Percentiles rank a stretch among this genome's conserved stretches.
phyloP scores from a whole-genome alignment of 2,888 invertebrate species.

The Agrypnus murinus region DNA sequence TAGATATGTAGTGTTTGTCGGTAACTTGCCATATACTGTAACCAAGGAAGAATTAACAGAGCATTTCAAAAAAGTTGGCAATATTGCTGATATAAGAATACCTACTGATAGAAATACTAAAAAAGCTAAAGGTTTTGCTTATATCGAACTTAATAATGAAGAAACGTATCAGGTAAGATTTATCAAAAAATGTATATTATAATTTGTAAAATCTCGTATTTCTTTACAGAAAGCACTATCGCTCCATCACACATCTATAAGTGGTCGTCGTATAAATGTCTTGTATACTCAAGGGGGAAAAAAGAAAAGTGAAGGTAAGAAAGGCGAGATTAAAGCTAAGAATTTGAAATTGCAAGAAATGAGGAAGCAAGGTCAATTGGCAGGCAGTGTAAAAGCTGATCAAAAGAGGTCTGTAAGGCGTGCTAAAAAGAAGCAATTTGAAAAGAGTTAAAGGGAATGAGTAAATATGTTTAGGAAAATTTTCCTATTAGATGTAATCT shows the following conservation, averaged over 20 bases:
- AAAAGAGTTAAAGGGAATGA: too few relatives aligned
- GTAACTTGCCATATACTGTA: slow-evolving; percentile 70
- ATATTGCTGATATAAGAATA: slow-evolving; percentile 68
- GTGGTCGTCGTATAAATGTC: slow-evolving; percentile 70
- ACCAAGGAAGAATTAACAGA: slow-evolving; percentile 68
- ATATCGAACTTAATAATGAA: slow-evolving; percentile 69
- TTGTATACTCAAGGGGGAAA: slow-evolving; percentile 68
- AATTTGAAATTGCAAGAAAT: slow-evolving; percentile 70
- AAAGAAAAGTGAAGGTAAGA: slow-evolving; percentile 64
- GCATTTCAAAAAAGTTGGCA: slow-evolving; percentile 70
- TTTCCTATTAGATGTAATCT: too few relatives aligned
- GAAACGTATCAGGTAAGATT: slow-evolving; percentile 70
- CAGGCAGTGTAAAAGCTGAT: slow-evolving; percentile 65
- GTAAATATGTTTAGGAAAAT: too few relatives aligned
- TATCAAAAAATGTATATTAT: too few relatives aligned
- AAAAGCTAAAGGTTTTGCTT: slow-evolving; percentile 70
- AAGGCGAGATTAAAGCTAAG: slow-evolving; percentile 67
- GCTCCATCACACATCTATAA: slow-evolving; percentile 68
- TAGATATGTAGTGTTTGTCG: slow-evolving; percentile 70
- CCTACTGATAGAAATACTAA: slow-evolving; percentile 65
- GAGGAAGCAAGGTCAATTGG: slow-evolving; percentile 68
- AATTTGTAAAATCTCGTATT: too few relatives aligned
- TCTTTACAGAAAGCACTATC: slow-evolving; percentile 70
- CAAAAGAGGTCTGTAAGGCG: slow-evolving; percentile 65
- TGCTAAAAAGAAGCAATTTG: slow-evolving; percentile 30